Evolutionary conservation across 2,113 vertebrate species (phyloP), one percentile per base, ranked within the genome.

Genomic region (Galemys pyrenaicus): DNA sequence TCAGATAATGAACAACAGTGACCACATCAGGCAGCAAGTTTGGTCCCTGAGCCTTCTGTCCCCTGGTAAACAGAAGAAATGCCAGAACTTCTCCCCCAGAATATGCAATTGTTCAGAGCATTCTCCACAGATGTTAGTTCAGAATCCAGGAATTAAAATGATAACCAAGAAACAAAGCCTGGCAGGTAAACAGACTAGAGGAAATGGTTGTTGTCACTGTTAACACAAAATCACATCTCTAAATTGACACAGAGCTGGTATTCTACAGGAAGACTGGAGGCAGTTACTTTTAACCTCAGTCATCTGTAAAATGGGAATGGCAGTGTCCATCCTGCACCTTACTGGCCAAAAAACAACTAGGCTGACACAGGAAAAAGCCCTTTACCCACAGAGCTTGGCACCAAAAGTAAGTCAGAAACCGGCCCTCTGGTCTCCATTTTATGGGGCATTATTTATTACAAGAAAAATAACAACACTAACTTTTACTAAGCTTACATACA

Each of bases 111-210:
- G 46, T 51, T 88, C 13, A 67, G 37, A 82, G 30, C 17, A 82
- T 30, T 74, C 37, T 65, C 64, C 32, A 16, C 28, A 67, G 54
- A 37, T 30, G 17, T 60, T 68, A 49, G 79, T 70, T 79, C 37
- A 91, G 84, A 78, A 93, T 46, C 15, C 37, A 83, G 44, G 85
- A 87, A 74, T 93, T 80, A 70, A 58, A 87, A 80, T 39, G n/a
- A 46, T 56, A 68, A 49, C 30, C 84, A 44, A 58, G 70, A 89
- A 78, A 51, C 58, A 91, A 62, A 86, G 39, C 32, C 44, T 70
- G 79, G 46, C 10, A 12, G 49, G 8, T 30, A 32, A 44, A 51
- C 17, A 16, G 54, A 56, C 15, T 9, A 60, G 32, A 68, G 37
- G 22, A 89, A 77, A 68, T 0, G 30, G 9, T 20, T 9, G 9